Evolutionary conservation across 2,113 vertebrate species (phyloP), one percentile per base, ranked within the genome.

Genomic region (Catharus fuscescens): DNA sequence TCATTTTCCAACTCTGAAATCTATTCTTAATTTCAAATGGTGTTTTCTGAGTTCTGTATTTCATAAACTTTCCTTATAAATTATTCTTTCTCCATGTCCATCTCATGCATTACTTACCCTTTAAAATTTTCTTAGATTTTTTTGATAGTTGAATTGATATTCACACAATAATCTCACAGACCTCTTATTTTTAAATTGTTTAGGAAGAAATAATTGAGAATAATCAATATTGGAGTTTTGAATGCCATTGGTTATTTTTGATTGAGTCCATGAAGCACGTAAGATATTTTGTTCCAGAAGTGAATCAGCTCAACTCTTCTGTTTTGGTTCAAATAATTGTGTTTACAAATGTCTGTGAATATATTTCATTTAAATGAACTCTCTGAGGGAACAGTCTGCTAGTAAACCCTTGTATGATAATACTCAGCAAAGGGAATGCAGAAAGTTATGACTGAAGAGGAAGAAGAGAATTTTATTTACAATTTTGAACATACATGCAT

Each of bases 251-350:
- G 8, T 77, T 91, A 62, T 38, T 32, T 90, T 80, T 77, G 53
- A 76, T 53, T 84, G 42, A 95, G 85, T 65, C 47, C 34, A 50
- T 60, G 34, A 92, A 8, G 18, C 32, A 60, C 16, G 0, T 44
- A 77, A 40, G 29, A 19, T 70, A 82, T 92, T 91, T 87, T 92
- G n/a, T 85, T 95, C 23, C 42, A 77, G 50, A 85, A 73, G 23
- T 62, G 74, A 91, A 70, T 77, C 36, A 80, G 20, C 14, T 25
- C 77, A 62, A 38, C 73, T 85, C 74, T 95, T 92, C 44, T 84
- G 31, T 18, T 96, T 89, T 87, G 69, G 36, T 92, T 86, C 65
- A 92, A 89, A 86, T 95, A 95, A 81, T 42, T 84, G n/a, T 86
- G 19, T 76, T 89, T 69, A 84, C 40, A 87, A 91, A 81, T 72